A percentile compares a stretch with the other conserved stretches of the same genome.
phyloP scores from a whole-genome alignment of 2,113 vertebrate genomes.

The Thomomys bottae region DNA sequence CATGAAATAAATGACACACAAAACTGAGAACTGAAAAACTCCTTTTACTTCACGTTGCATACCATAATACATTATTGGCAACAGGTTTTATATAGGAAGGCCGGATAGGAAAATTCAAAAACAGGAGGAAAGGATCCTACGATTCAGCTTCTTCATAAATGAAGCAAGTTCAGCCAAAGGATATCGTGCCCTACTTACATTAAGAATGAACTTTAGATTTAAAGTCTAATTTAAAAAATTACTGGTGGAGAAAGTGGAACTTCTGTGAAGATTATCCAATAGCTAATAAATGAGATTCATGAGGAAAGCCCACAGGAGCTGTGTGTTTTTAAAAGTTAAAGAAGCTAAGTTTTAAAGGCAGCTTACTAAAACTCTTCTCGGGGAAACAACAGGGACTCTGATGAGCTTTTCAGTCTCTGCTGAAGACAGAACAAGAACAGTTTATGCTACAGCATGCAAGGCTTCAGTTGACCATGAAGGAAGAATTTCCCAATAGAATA shows the following conservation, averaged over 20 bases:
- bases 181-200: conserved; percentile 70
- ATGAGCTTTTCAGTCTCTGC: conserved; percentile 24
- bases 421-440: conserved; percentile 44
- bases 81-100: conserved; percentile 37
- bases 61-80: conserved; percentile 44
- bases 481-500: conserved; percentile 43
- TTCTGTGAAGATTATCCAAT: conserved; percentile 42
- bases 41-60: not conserved
- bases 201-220: conserved; percentile 60
- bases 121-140: conserved; percentile 64
- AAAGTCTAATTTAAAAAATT: conserved; percentile 67
- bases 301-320: conserved; percentile 25
- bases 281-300: conserved; percentile 55
- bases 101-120: conserved; percentile 71
- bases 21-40: conserved; percentile 53
- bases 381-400: not conserved
- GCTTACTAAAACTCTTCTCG: conserved; percentile 40
- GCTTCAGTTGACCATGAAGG: conserved; percentile 11
- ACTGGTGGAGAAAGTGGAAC: conserved; percentile 49
- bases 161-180: conserved; percentile 81
- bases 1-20: conserved; percentile 46
- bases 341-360: conserved; percentile 41
- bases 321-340: conserved; percentile 41
- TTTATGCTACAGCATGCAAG: conserved; percentile 20
- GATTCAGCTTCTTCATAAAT: conserved; percentile 69